phyloP scores from a whole-genome alignment of 2,113 vertebrate species.

The Pao palembangensis region DNA sequence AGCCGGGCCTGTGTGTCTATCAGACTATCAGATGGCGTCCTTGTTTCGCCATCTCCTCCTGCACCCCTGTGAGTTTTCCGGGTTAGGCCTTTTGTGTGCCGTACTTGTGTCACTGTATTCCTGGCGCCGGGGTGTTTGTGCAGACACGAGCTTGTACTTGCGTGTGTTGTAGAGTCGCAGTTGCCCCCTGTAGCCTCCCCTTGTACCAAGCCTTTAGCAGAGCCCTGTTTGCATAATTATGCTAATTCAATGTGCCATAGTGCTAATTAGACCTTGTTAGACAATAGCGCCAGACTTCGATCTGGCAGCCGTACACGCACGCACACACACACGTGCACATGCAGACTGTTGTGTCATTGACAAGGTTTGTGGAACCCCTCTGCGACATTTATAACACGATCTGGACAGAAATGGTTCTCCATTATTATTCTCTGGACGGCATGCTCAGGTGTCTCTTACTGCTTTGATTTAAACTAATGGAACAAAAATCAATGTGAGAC shows the following conservation, averaged over 20 bases:
- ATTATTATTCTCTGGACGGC: conserved; percentile 39
- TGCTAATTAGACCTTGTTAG: conserved; percentile 78
- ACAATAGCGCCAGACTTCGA: conserved; percentile 71
- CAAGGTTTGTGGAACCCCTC: conserved; percentile 71
- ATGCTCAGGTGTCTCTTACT: conserved; percentile 55
- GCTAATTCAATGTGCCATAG: conserved; percentile 74
- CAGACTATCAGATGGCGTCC: neutral
- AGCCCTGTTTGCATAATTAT: conserved; percentile 78
- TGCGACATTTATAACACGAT: conserved; percentile 65
- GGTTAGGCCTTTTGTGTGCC: conserved; percentile 26
- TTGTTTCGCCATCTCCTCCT: conserved; percentile 15
- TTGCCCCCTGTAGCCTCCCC: conserved; percentile 64
- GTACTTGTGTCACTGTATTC: conserved; percentile 24
- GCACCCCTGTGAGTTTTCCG: neutral
- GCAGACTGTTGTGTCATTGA: conserved; percentile 73
- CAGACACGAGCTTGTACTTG: conserved; percentile 1
- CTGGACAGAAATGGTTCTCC: conserved; percentile 57
- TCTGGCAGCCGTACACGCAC: conserved; percentile 50
- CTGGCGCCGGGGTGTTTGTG: conserved; percentile 24
- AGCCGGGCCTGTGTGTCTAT: conserved; percentile 28
- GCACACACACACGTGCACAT: conserved; percentile 27
- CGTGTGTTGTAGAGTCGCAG: conserved; percentile 56
- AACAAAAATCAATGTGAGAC: conserved; percentile 44
- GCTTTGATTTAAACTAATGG: conserved; percentile 49
- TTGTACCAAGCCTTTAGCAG: conserved; percentile 67